Percentiles rank a stretch among this genome's conserved stretches.
Conservation (phyloP, 2,797 vertebrate species). For the Melopsittacus undulatus region DNA sequence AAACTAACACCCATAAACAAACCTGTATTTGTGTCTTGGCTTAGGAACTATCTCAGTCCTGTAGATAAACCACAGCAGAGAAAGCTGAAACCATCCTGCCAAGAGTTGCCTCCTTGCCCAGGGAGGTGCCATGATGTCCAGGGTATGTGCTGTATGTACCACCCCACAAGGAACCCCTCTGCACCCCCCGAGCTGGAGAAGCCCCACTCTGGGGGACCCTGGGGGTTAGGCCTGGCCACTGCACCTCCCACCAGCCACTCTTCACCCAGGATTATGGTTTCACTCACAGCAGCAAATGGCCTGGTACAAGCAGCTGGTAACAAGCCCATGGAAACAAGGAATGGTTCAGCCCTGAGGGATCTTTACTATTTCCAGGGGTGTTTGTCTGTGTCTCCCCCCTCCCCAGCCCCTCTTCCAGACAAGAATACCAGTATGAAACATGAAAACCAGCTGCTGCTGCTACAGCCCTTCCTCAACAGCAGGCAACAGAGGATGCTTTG, state of each 20-base stretch:
- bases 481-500: not conserved
- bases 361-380: not conserved
- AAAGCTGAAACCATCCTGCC: not conserved
- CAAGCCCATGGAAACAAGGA: not conserved
- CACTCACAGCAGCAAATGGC: not conserved
- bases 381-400: fast-evolving
- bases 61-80: not conserved
- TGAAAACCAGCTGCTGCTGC: not conserved
- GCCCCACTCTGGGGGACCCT: fast-evolving
- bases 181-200: not conserved
- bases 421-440: not conserved
- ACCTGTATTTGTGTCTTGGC: not conserved
- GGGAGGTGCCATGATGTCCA: fast-evolving
- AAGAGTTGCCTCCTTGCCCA: not conserved
- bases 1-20: not conserved
- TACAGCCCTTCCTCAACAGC: not conserved
- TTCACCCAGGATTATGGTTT: not conserved
- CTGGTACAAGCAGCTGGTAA: not conserved
- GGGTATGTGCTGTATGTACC: fast-evolving
- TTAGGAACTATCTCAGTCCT: not conserved
- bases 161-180: not conserved
- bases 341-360: not conserved
- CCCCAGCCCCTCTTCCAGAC: not conserved
- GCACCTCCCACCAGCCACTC: not conserved
- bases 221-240: fast-evolving